Percentiles rank a stretch among this genome's conserved stretches.
phyloP scores from a whole-genome alignment of 2,888 invertebrate species.

The Chalcis sispes region DNA sequence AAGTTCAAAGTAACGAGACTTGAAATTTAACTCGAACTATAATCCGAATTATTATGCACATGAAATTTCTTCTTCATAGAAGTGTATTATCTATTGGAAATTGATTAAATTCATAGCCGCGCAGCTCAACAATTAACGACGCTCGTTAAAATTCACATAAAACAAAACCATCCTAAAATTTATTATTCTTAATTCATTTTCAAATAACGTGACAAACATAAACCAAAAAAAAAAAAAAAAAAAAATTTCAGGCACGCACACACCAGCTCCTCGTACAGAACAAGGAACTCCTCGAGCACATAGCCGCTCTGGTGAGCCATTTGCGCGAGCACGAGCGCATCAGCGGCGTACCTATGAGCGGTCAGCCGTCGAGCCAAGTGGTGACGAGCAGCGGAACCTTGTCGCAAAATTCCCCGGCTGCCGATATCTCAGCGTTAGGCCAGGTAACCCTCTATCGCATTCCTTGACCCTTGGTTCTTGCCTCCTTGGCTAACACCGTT shows the following conservation, averaged over 20 bases:
- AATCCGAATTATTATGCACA: too few relatives aligned
- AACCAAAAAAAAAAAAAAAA: too few relatives aligned
- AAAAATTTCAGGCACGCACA: slow-evolving; percentile 83
- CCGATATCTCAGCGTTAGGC: slow-evolving; percentile 73
- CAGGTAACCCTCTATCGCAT: slow-evolving; percentile 76
- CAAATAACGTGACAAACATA: too few relatives aligned
- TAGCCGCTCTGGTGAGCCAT: slow-evolving; percentile 91
- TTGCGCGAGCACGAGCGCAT: slow-evolving; percentile 91
- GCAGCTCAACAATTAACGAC: too few relatives aligned
- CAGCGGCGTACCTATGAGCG: slow-evolving; percentile 71
- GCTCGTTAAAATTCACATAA: too few relatives aligned
- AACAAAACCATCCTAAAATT: too few relatives aligned
- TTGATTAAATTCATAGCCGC: too few relatives aligned
- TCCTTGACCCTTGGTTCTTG: slow-evolving; percentile 65
- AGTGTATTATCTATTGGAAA: too few relatives aligned
- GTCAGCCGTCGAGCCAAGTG: slow-evolving; percentile 46
- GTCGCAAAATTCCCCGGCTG: slow-evolving; percentile 80
- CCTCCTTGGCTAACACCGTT: not conserved
- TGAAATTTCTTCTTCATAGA: too few relatives aligned
- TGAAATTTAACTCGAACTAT: too few relatives aligned
- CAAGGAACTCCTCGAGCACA: slow-evolving; percentile 95
- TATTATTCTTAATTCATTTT: too few relatives aligned
- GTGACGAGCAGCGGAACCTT: slow-evolving; percentile 79
- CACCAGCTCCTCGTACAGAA: slow-evolving; percentile 97
- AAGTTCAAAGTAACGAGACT: too few relatives aligned